These are phyloP conservation scores for Atta cephalotes DNA, from an alignment of 1,140 invertebrate species.

Conservation along the genomic window DNA sequence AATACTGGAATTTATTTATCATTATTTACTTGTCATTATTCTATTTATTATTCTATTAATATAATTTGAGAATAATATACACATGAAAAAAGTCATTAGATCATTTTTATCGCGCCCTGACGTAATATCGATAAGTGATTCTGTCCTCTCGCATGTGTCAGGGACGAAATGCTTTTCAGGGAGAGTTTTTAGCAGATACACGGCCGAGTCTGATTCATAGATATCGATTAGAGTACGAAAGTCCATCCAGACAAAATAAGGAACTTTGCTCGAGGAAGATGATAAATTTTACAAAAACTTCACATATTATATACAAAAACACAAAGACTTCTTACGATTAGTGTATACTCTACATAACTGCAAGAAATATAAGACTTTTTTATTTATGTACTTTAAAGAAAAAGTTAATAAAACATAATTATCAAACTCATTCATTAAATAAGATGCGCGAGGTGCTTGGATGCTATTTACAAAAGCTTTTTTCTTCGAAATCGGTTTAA, in stretches of 20 bases:
- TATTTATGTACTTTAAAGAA: not conserved
- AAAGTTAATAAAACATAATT: slow-evolving; percentile 12
- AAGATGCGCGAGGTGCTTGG: slow-evolving; percentile 32
- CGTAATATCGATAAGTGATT: no score
- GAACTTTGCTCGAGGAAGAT: not conserved
- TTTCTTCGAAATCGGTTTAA: slow-evolving; percentile 24
- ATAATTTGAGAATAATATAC: no score
- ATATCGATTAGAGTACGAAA: slow-evolving; percentile 24
- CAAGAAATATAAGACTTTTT: not conserved
- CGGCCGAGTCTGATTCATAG: not conserved
- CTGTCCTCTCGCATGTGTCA: no score
- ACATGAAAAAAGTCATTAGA: no score
- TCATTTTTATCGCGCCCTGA: no score
- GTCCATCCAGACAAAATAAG: slow-evolving; percentile 29
- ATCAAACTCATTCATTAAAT: not conserved
- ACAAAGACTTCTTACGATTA: slow-evolving; percentile 28
- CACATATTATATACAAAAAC: slow-evolving; percentile 31
- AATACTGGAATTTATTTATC: no score
- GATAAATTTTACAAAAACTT: slow-evolving; percentile 41
- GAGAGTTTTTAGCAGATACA: no score
- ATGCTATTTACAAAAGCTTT: slow-evolving; percentile 3
- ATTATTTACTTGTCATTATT: no score
- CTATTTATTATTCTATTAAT: no score
- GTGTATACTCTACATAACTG: not conserved
- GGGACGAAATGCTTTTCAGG: no score